Evolutionary conservation across 2,113 vertebrate genomes (phyloP), one percentile per base, ranked within the genome.

Genomic region (Polypterus bichir): DNA sequence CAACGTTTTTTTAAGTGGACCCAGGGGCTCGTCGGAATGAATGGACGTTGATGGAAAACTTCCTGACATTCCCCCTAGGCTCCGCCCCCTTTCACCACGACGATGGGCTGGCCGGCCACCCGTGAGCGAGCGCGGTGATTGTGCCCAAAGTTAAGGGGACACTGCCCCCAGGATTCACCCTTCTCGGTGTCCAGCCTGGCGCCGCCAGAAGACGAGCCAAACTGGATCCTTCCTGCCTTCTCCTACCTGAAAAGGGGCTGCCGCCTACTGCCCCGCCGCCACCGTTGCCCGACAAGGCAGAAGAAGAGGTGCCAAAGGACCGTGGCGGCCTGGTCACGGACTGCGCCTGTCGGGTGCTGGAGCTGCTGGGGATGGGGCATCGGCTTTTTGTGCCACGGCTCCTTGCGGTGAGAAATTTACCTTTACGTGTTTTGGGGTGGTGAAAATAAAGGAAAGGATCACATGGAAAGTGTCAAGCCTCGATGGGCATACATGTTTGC

Each of bases 301-400:
- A 86, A 73, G 91, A 93, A 83, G 93, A 94, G 70, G 88, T 80
- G 62, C 83, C 81, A 3, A 92, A 93, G 54, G 90, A 93, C 68
- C 76, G 80, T 60, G 83, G 79, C 69, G 87, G 89, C 76, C 78
- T 88, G 79, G 89, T 88, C 73, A 85, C 86, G n/a, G 96, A 97
- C 80, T 93, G 91, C 58, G 88, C 91, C 4, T 91, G 91, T 66
- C 89, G 85, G 59, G 89, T 94, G 74, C 88, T 97, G 89, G 92
- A 88, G 69, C 86, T 97, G 70, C 90, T 98, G 77, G 96, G 94
- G 56, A 98, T 98, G 96, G 92, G 96, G 78, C 96, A 98, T 84
- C 91, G 96, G 27, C 91, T 98, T 62, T 98, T 98, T 74, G 96
- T 98, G 67, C 96, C 96, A 71, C 89, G 85, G 70, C 89, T 98